A percentile compares a stretch with the other conserved stretches of the same genome.
phyloP scores from a whole-genome alignment of 2,797 vertebrate species.

The Sandelia bainsii region DNA sequence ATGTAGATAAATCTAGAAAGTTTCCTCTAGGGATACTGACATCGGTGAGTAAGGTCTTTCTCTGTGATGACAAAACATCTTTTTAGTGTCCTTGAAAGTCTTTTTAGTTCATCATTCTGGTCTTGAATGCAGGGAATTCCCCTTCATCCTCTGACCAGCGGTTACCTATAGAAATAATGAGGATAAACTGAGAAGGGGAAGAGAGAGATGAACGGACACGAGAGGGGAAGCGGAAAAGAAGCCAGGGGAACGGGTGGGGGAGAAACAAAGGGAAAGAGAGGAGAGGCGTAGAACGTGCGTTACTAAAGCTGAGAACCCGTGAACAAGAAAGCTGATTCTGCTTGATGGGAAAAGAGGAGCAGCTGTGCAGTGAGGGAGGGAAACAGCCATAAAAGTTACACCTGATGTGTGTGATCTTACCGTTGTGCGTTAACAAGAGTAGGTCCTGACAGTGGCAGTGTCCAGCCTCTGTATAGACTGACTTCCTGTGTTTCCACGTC shows the following conservation, averaged over 20 bases:
- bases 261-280: conserved; percentile 33
- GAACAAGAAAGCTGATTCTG: conserved; percentile 53
- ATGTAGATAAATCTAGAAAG: conserved; percentile 88
- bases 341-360: conserved; percentile 7
- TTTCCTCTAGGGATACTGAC: conserved; percentile 86
- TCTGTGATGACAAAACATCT: conserved; percentile 84
- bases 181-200: conserved; percentile 88
- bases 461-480: conserved; percentile 97
- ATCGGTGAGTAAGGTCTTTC: conserved; percentile 86
- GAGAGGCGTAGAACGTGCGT: conserved; percentile 74
- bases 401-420: conserved; percentile 66
- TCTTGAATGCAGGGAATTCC: conserved; percentile 75
- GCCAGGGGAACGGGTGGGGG: conserved; percentile 11
- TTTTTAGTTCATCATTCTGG: conserved; percentile 82
- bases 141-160: conserved; percentile 79
- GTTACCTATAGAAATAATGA: conserved; percentile 98
- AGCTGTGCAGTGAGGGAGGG: conserved; percentile 2
- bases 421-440: conserved; percentile 94
- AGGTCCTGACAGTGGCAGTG: conserved; percentile 96
- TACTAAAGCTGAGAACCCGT: conserved; percentile 65
- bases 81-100: conserved; percentile 84
- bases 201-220: conserved; percentile 34
- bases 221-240: conserved; percentile 35
- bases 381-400: not conserved
- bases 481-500: conserved; percentile 86